These are phyloP conservation scores for Esox masquinongy DNA, from an alignment of 2,797 vertebrate species.

Conservation along the genomic window DNA sequence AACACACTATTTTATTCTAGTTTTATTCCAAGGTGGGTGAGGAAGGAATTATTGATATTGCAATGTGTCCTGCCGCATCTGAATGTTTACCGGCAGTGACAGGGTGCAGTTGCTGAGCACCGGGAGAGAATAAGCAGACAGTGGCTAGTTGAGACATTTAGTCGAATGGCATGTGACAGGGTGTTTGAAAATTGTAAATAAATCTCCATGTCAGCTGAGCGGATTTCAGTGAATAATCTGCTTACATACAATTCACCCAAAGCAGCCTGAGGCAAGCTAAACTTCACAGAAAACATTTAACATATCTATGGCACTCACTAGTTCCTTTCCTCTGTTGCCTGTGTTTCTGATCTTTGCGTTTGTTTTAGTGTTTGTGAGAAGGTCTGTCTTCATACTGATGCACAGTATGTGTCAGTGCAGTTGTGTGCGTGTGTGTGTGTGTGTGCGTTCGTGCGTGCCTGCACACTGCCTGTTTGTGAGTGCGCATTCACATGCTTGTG, in stretches of 20 bases:
- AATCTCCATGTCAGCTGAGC: constrained; percentile 20
- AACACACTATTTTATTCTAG: not conserved
- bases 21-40: not conserved
- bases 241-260: constrained; percentile 8
- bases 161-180: not conserved
- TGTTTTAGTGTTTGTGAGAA: not conserved
- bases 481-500: not conserved
- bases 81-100: not conserved
- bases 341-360: not conserved
- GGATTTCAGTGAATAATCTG: constrained; percentile 19
- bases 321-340: not conserved
- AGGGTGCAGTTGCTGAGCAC: not conserved
- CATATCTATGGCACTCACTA: not conserved
- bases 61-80: not conserved
- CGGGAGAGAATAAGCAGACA: not conserved
- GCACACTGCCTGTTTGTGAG: not conserved
- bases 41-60: not conserved
- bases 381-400: not conserved
- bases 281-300: not conserved
- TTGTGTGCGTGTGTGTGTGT: not conserved
- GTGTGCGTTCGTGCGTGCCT: not conserved
- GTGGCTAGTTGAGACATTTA: constrained; percentile 3
- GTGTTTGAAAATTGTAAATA: not conserved
- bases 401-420: not conserved
- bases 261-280: not conserved